phyloP scores from a whole-genome alignment of 2,113 vertebrate genomes.

The Campylomormyrus numenius region DNA sequence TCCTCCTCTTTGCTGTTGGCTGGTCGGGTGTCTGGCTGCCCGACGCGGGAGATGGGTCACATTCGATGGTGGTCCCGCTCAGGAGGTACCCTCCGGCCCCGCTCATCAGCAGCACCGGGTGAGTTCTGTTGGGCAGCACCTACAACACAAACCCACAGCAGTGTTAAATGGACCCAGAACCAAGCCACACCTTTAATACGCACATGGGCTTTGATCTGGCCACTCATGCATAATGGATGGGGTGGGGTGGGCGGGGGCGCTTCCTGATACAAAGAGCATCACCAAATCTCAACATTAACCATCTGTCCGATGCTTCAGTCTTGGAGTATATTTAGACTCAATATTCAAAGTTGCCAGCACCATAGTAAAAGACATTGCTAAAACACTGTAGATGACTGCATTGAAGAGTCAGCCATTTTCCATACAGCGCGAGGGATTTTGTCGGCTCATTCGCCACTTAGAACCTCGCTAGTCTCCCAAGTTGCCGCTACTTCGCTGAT shows the following conservation, averaged over 20 bases:
- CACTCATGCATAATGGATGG: neutral
- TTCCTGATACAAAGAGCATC: neutral
- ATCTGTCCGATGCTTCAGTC: neutral
- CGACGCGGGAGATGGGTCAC: slow-evolving; percentile 48
- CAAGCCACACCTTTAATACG: neutral
- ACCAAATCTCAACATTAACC: neutral
- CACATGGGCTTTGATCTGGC: neutral
- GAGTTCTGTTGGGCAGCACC: slow-evolving; percentile 90
- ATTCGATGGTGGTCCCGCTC: slow-evolving; percentile 75
- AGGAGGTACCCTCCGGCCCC: slow-evolving; percentile 88
- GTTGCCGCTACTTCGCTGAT: too few species aligned
- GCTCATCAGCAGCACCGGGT: slow-evolving; percentile 87
- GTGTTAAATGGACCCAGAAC: neutral
- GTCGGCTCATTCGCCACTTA: too few species aligned
- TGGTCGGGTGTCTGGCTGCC: slow-evolving; percentile 55
- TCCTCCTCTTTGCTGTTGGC: slow-evolving; percentile 77
- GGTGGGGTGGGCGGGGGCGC: neutral
- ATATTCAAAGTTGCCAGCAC: neutral
- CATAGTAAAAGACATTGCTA: neutral
- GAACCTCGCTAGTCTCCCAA: too few species aligned
- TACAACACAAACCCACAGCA: slow-evolving; percentile 43
- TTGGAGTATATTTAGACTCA: neutral
- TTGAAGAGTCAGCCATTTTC: neutral
- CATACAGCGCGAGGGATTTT: neutral
- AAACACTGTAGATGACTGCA: neutral